A percentile compares a stretch with the other conserved stretches of the same genome.
Conservation (phyloP, 2,888 invertebrate species). For the Holacanthella duospinosa region DNA sequence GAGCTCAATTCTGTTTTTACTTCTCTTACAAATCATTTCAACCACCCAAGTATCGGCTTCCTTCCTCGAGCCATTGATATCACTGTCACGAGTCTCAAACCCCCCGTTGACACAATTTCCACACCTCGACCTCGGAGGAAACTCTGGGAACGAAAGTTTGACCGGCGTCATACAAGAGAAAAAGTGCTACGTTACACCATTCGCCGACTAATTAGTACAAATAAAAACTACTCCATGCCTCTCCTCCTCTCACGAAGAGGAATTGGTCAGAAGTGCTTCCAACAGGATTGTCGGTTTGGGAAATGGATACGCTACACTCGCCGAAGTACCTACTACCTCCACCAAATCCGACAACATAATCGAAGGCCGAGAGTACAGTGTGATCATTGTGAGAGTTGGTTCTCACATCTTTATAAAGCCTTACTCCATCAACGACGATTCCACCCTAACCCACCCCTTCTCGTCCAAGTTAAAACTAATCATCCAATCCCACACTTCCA, state of each 20-base stretch:
- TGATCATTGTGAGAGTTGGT: slow-evolving; percentile 45
- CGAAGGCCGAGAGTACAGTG: slow-evolving; percentile 43
- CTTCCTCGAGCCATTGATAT: slow-evolving; percentile 8
- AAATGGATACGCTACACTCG: slow-evolving; percentile 20
- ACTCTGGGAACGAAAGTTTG: neutral
- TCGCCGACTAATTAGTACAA: neutral
- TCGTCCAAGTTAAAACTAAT: neutral
- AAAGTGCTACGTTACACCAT: neutral
- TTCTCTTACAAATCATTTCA: slow-evolving; percentile 2
- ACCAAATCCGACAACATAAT: slow-evolving; percentile 49
- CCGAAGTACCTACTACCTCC: slow-evolving; percentile 39
- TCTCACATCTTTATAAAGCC: slow-evolving; percentile 46
- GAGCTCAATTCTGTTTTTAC: neutral
- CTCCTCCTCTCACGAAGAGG: neutral
- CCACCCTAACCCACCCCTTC: slow-evolving; percentile 12
- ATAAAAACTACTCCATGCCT: neutral
- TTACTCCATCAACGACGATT: slow-evolving; percentile 42
- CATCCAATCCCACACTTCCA: neutral
- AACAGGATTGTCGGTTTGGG: slow-evolving; percentile 22
- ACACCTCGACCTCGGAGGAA: neutral
- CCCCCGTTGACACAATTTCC: neutral
- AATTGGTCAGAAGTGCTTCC: slow-evolving; percentile 1
- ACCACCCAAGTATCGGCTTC: slow-evolving; percentile 6
- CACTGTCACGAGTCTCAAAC: neutral
- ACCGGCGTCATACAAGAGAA: neutral